A percentile compares a stretch with the other conserved stretches of the same genome.
Conservation (phyloP, 2,888 invertebrate genomes). For the Callimorpha dominula region DNA sequence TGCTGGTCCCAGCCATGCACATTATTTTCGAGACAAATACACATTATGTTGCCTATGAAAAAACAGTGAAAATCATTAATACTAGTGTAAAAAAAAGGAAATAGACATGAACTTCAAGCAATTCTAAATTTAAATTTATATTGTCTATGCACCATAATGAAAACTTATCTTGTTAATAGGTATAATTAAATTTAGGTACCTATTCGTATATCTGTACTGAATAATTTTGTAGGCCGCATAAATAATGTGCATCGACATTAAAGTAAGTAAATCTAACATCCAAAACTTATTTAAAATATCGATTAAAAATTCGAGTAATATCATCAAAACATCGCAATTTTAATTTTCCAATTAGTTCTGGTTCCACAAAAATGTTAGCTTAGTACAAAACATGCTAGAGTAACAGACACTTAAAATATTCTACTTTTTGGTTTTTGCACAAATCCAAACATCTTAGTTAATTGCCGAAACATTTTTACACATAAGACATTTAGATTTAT, state of each 20-base stretch:
- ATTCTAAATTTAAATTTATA: constrained; percentile 11
- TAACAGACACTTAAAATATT: constrained; percentile 46
- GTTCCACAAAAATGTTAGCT: constrained; percentile 22
- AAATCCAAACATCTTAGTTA: constrained; percentile 42
- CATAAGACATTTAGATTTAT: constrained; percentile 36
- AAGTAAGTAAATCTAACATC: constrained; percentile 52
- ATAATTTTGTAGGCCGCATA: constrained; percentile 17
- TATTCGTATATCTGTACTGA: background rate
- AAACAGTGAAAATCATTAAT: background rate
- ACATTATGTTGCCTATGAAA: background rate
- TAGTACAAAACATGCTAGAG: constrained; percentile 52
- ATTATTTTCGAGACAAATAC: constrained; percentile 27
- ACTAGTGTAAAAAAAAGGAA: background rate
- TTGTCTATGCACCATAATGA: constrained; percentile 36
- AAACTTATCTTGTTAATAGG: constrained; percentile 8
- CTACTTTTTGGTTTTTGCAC: constrained; percentile 50
- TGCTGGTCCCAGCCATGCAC: constrained; percentile 32
- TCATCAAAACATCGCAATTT: constrained; percentile 47
- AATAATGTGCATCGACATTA: constrained; percentile 44
- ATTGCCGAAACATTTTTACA: constrained; percentile 33
- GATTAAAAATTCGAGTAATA: constrained; percentile 68
- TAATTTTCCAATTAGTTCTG: constrained; percentile 23
- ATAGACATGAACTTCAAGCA: background rate
- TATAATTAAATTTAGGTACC: background rate
- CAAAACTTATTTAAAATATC: constrained; percentile 54